A percentile compares a stretch with the other conserved stretches of the same genome.
These are phyloP conservation scores for Pinna nobilis DNA, from an alignment of 1,140 invertebrate species.

Conservation along the genomic window DNA sequence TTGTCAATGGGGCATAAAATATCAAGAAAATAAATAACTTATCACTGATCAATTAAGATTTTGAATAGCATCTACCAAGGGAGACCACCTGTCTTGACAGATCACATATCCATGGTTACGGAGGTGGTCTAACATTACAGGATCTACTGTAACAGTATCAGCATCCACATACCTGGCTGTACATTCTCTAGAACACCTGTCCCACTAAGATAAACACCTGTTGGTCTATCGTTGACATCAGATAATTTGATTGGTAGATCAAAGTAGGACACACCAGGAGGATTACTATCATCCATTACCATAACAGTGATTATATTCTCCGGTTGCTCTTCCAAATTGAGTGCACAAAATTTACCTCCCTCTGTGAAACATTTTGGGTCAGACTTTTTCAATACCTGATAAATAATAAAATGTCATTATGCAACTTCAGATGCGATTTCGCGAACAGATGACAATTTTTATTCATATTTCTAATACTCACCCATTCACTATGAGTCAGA, in stretches of 20 bases:
- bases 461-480: background rate
- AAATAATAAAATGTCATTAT: background rate
- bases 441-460: background rate
- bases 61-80: no score
- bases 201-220: constrained; percentile 30
- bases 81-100: no score
- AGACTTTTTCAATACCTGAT: constrained; percentile 44
- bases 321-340: constrained; percentile 45
- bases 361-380: constrained; percentile 40
- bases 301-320: constrained; percentile 44
- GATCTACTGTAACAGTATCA: no score
- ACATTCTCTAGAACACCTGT: constrained; percentile 45
- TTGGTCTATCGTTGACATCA: constrained; percentile 53
- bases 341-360: constrained; percentile 43
- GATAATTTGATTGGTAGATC: constrained; percentile 43
- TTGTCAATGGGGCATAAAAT: no score
- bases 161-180: constrained; percentile 35
- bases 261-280: constrained; percentile 40
- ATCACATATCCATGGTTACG: no score
- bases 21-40: no score
- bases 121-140: no score
- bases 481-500: no score
- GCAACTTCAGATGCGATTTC: background rate
- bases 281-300: constrained; percentile 45
- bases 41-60: no score